phyloP scores from a whole-genome alignment of 2,797 vertebrate genomes.

The Lophotriccus pileatus region DNA sequence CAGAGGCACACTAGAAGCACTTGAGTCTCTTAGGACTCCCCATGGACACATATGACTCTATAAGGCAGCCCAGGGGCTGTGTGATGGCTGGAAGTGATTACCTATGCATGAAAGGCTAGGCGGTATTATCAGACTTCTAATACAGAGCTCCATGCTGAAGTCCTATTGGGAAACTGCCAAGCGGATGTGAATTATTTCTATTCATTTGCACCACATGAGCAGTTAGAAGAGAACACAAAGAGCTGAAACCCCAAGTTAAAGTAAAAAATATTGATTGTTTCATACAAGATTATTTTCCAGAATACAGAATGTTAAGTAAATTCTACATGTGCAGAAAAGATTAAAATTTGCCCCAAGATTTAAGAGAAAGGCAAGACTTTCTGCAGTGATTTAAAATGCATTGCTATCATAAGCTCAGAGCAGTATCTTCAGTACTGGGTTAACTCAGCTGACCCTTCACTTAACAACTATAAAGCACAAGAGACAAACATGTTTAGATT shows the following conservation, averaged over 20 bases:
- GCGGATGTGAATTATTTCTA: not conserved
- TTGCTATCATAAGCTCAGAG: not conserved
- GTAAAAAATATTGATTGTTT: not conserved
- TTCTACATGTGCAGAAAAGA: not conserved
- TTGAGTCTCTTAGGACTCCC: not conserved
- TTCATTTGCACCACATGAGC: not conserved
- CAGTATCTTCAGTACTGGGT: not conserved
- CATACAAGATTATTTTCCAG: not conserved
- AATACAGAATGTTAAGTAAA: not conserved
- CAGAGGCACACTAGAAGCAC: not conserved
- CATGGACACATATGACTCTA: rapidly evolving
- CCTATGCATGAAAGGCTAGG: not conserved
- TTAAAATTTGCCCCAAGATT: not conserved
- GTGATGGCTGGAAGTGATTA: not conserved
- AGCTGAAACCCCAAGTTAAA: not conserved
- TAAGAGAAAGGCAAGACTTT: not conserved
- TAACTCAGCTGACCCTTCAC: not conserved
- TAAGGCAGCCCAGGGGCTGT: not conserved
- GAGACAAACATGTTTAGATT: slow-evolving; percentile 39
- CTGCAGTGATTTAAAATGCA: not conserved
- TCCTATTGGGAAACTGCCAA: not conserved
- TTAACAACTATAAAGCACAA: slow-evolving; percentile 23
- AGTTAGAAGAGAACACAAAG: not conserved
- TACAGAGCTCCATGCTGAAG: not conserved
- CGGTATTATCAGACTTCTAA: not conserved